phyloP scores from a whole-genome alignment of 2,797 vertebrate species.

The Arremon brunneinucha region DNA sequence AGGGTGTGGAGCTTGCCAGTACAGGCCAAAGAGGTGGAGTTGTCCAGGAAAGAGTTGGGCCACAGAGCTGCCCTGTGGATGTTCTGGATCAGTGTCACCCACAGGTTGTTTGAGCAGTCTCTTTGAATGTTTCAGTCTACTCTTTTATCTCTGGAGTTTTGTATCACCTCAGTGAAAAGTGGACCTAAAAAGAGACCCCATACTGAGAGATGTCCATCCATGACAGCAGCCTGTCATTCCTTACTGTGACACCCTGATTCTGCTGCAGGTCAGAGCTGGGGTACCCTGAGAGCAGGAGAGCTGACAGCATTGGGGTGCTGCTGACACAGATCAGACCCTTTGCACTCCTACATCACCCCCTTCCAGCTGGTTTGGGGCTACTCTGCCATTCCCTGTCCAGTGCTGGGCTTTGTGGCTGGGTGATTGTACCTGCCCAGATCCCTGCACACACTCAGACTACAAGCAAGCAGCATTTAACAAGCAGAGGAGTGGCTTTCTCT shows the following conservation, averaged over 20 bases:
- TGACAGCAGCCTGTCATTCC: neutral
- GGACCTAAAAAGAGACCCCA: neutral
- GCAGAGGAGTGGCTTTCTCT: neutral
- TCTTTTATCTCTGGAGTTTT: neutral
- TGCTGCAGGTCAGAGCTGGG: neutral
- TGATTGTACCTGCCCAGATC: neutral
- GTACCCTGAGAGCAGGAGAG: neutral
- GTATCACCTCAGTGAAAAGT: neutral
- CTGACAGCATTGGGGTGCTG: neutral
- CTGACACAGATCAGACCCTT: neutral
- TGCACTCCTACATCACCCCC: neutral
- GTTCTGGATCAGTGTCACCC: neutral
- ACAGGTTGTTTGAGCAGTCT: neutral
- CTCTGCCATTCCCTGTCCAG: neutral
- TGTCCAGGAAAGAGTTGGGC: neutral
- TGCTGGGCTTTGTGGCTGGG: neutral
- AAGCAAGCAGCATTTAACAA: neutral
- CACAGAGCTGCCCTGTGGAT: neutral
- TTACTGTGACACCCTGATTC: neutral
- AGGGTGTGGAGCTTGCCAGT: slow-evolving; percentile 6
- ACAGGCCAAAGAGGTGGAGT: neutral
- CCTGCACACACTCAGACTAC: neutral
- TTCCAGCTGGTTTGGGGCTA: neutral
- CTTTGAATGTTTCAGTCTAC: neutral
- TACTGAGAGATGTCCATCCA: neutral